Evolutionary conservation across 2,888 invertebrate species (phyloP).

Genomic region (Euclidia mi): DNA sequence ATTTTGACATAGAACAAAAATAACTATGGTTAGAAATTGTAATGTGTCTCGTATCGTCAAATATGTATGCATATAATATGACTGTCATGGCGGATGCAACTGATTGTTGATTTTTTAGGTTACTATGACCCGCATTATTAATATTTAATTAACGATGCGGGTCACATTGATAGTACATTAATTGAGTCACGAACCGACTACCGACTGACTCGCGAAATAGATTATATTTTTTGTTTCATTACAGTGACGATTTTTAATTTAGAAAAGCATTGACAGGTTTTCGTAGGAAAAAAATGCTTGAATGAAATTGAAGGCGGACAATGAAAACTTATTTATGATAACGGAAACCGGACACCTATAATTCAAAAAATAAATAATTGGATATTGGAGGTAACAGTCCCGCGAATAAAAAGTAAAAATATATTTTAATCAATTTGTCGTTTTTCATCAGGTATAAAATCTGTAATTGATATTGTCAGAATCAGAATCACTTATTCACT

Average conservation of each 20-base stretch:
- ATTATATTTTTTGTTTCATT: conserved; percentile 4
- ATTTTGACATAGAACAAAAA: too few relatives aligned
- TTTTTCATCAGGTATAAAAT: too few relatives aligned
- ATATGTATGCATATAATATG: conserved; percentile 16
- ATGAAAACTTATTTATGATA: background rate
- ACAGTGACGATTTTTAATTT: conserved; percentile 9
- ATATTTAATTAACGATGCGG: conserved; percentile 31
- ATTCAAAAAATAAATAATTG: conserved; percentile 1
- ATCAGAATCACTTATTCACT: too few relatives aligned
- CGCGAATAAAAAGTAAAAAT: too few relatives aligned
- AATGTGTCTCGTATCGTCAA: background rate
- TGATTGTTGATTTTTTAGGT: conserved; percentile 47
- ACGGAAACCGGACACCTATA: background rate
- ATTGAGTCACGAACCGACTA: conserved; percentile 16
- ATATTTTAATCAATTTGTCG: too few relatives aligned
- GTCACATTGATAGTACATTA: conserved; percentile 39
- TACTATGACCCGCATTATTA: conserved; percentile 17
- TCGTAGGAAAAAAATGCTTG: conserved; percentile 6
- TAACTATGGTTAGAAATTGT: too few relatives aligned
- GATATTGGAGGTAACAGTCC: background rate
- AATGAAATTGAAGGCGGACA: conserved; percentile 1
- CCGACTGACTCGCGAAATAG: background rate
- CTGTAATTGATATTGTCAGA: too few relatives aligned
- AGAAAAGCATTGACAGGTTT: conserved; percentile 1
- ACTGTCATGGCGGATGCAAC: conserved; percentile 46